Conservation (phyloP, 1,140 invertebrate genomes). For the Rhopalosiphum maidis region DNA sequence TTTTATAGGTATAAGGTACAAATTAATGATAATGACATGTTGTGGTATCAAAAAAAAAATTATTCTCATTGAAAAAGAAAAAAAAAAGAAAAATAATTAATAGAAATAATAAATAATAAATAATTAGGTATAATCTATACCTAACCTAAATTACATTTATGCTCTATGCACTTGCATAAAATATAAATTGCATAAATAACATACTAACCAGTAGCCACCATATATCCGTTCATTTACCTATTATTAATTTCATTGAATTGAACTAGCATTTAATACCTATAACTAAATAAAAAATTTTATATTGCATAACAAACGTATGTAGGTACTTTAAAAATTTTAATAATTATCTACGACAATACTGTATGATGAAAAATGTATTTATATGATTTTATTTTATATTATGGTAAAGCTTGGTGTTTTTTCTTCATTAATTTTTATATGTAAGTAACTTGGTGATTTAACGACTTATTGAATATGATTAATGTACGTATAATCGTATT, state of each 20-base stretch:
- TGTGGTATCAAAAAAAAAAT: not conserved
- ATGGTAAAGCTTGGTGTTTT: not conserved
- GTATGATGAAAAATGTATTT: conserved; percentile 15
- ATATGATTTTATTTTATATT: not conserved
- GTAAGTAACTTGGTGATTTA: not conserved
- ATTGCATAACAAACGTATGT: not conserved
- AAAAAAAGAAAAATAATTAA: too few species aligned
- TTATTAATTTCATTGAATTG: not conserved
- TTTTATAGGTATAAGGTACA: not conserved
- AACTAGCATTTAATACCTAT: not conserved
- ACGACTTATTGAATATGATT: conserved; percentile 47
- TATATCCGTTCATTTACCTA: not conserved
- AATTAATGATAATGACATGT: too few species aligned
- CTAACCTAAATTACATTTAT: not conserved
- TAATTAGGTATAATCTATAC: too few species aligned
- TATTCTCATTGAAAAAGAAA: not conserved
- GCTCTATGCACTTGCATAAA: not conserved
- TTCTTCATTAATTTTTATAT: not conserved
- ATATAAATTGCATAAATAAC: not conserved
- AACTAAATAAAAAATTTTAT: not conserved
- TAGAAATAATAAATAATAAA: too few species aligned
- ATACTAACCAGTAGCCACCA: not conserved
- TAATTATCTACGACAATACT: not conserved
- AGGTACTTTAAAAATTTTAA: not conserved
- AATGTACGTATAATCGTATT: conserved; percentile 41